phyloP scores from a whole-genome alignment of 2,797 vertebrate species.

The Oreochromis mossambicus region DNA sequence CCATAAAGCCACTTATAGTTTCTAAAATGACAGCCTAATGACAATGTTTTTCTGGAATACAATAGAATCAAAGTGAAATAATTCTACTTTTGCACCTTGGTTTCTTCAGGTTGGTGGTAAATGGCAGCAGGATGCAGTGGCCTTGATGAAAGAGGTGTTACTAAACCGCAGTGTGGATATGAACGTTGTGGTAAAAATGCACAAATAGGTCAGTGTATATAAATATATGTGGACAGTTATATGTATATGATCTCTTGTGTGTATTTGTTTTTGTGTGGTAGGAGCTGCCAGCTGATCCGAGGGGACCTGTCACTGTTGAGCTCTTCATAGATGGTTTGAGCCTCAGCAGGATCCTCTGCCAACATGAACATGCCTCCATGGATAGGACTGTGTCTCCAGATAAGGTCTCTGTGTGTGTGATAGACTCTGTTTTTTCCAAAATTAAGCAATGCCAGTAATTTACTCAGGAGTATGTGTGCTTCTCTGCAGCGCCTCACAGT shows the following conservation, averaged over 20 bases:
- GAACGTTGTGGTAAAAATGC: slow-evolving; percentile 73
- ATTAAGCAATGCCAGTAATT: not conserved
- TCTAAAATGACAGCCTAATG: not conserved
- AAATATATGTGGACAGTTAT: not conserved
- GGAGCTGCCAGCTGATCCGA: slow-evolving; percentile 77
- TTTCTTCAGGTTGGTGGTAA: slow-evolving; percentile 75
- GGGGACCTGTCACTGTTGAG: slow-evolving; percentile 70
- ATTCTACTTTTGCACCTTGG: not conserved
- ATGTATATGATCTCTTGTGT: not conserved
- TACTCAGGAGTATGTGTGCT: not conserved
- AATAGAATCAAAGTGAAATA: not conserved
- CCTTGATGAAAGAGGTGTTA: slow-evolving; percentile 82
- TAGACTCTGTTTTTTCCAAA: not conserved
- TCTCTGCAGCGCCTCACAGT: slow-evolving; percentile 43
- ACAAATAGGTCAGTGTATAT: not conserved
- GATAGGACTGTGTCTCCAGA: not conserved
- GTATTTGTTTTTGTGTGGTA: slow-evolving; percentile 40
- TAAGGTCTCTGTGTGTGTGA: slow-evolving; percentile 26
- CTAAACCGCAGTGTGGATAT: slow-evolving; percentile 75
- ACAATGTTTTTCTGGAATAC: not conserved
- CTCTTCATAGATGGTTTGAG: slow-evolving; percentile 82
- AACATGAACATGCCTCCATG: slow-evolving; percentile 71
- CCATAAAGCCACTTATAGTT: not conserved
- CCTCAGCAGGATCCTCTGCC: slow-evolving; percentile 82
- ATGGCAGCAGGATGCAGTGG: slow-evolving; percentile 88